Percentiles rank a stretch among this genome's conserved stretches.
phyloP scores from a whole-genome alignment of 2,113 vertebrate genomes.

The Paramormyrops kingsleyae region DNA sequence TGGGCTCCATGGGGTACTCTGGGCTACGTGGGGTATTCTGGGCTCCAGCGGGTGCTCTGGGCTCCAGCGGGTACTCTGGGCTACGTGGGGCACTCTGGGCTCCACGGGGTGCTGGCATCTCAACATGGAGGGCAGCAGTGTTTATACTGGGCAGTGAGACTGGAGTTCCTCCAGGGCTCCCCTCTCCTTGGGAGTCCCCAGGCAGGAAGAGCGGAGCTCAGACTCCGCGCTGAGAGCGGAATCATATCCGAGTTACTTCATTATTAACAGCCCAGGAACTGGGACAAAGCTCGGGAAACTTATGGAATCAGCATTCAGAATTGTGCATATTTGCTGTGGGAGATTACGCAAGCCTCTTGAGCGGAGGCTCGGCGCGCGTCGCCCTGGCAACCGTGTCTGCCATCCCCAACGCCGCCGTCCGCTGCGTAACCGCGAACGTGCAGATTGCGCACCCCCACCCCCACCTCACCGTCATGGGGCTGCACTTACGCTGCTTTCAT shows the following conservation, averaged over 20 bases:
- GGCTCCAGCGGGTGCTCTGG: not conserved
- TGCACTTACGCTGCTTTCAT: not conserved
- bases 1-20: too few species aligned
- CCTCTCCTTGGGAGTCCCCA: not conserved
- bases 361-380: conserved; percentile 27
- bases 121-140: not conserved
- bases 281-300: conserved; percentile 13
- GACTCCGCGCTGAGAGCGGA: not conserved
- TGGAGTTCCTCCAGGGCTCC: not conserved
- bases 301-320: conserved; percentile 15
- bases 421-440: not conserved
- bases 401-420: conserved; percentile 11
- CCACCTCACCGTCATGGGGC: not conserved
- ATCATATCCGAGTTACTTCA: not conserved
- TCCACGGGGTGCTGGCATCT: not conserved
- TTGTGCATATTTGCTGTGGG: conserved; percentile 24
- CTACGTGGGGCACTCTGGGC: too few species aligned
- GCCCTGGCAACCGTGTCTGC: conserved; percentile 54
- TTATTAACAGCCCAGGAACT: conserved; percentile 15
- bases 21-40: too few species aligned
- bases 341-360: conserved; percentile 18
- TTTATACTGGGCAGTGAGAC: not conserved
- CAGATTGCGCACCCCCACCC: not conserved
- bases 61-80: not conserved
- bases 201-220: conserved; percentile 24